phyloP scores from a whole-genome alignment of 2,113 vertebrate species.

The Theristicus caerulescens region DNA sequence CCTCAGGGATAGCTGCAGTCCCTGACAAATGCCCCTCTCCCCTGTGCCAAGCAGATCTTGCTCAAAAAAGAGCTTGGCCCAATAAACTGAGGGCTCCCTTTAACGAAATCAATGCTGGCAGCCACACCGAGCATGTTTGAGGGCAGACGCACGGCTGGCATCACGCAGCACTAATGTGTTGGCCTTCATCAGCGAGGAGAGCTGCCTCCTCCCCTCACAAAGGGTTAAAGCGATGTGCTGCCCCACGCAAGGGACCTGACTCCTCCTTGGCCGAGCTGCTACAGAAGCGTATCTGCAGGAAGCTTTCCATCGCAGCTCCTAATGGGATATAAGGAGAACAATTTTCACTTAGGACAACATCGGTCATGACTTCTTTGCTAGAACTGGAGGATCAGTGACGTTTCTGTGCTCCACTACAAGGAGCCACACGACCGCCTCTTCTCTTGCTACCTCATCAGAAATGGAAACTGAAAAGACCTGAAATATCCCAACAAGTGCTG shows the following conservation, averaged over 20 bases:
- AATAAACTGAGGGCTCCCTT: not conserved
- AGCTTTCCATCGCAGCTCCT: not conserved
- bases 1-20: not conserved
- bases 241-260: not conserved
- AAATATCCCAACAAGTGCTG: not conserved
- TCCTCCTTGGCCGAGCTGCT: not conserved
- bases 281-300: not conserved
- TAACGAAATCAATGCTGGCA: not conserved
- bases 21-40: not conserved
- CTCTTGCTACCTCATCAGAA: not conserved
- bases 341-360: not conserved
- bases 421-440: not conserved
- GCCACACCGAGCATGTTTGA: fast-evolving
- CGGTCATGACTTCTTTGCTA: fast-evolving
- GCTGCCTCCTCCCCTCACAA: not conserved
- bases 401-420: not conserved
- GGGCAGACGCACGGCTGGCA: not conserved
- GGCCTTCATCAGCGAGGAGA: not conserved
- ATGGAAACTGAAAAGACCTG: not conserved
- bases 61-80: not conserved
- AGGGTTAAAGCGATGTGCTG: not conserved
- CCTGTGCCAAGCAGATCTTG: not conserved
- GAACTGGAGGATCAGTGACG: not conserved
- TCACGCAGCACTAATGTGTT: not conserved
- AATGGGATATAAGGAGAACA: not conserved